Percentiles rank a stretch among this genome's conserved stretches.
These are phyloP conservation scores for Hydropsyche tenuis DNA, from an alignment of 1,140 invertebrate genomes.

Conservation along the genomic window DNA sequence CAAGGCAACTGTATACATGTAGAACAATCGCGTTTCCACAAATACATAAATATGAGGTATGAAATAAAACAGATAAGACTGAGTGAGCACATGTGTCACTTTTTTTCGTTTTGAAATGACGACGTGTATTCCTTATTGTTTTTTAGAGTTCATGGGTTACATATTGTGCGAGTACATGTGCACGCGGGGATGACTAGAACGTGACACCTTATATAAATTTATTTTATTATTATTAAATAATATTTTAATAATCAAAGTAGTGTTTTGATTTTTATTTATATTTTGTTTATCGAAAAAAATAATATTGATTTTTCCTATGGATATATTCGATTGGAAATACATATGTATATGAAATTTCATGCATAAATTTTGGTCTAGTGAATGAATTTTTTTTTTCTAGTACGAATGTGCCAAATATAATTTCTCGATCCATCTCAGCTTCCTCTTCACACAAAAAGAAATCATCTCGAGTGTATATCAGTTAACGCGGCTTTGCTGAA, in stretches of 20 bases:
- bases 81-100: conserved; percentile 26
- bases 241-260: background rate
- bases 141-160: conserved; percentile 38
- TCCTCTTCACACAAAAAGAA: background rate
- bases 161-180: conserved; percentile 26
- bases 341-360: background rate
- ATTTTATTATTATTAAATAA: background rate
- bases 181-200: background rate
- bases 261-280: no score
- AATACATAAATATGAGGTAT: conserved; percentile 24
- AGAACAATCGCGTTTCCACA: conserved; percentile 20
- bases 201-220: no score
- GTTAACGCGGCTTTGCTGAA: conserved; percentile 30
- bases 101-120: conserved; percentile 12
- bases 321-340: background rate
- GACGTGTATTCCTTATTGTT: conserved; percentile 33
- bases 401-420: background rate
- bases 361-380: background rate
- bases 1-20: background rate
- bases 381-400: background rate
- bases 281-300: no score
- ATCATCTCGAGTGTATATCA: background rate
- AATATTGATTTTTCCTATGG: background rate
- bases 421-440: background rate
- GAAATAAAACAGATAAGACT: conserved; percentile 32